A percentile compares a stretch with the other conserved stretches of the same genome.
phyloP scores from a whole-genome alignment of 2,888 invertebrate genomes.

The Pegoplata infirma region DNA sequence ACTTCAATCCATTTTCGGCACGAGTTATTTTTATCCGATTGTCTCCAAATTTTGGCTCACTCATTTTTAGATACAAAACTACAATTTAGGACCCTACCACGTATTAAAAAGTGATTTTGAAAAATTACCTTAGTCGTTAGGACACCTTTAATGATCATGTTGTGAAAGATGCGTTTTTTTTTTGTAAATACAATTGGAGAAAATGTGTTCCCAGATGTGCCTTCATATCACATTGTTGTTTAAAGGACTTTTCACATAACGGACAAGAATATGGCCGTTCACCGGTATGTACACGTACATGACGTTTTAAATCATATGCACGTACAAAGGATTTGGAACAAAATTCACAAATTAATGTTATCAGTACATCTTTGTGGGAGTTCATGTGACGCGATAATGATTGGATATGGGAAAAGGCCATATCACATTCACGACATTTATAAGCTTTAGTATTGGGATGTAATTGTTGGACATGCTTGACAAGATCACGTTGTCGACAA shows the following conservation, averaged over 20 bases:
- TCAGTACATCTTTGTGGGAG: constrained; percentile 37
- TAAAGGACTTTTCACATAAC: constrained; percentile 54
- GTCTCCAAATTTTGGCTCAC: too few relatives aligned
- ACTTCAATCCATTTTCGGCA: too few relatives aligned
- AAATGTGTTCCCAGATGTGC: not conserved
- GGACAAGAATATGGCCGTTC: constrained; percentile 61
- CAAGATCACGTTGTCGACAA: constrained; percentile 50
- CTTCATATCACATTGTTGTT: constrained; percentile 58
- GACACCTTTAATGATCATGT: too few relatives aligned
- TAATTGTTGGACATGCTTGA: constrained; percentile 48
- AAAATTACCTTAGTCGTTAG: too few relatives aligned
- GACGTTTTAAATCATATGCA: constrained; percentile 59
- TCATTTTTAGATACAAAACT: too few relatives aligned
- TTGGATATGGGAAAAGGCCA: constrained; percentile 60
- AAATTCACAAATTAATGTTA: constrained; percentile 43
- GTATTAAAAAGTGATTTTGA: too few relatives aligned
- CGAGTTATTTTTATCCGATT: too few relatives aligned
- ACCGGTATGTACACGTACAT: constrained; percentile 58
- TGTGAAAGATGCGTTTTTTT: too few relatives aligned
- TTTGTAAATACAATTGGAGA: constrained; percentile 61
- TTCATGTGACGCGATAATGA: constrained; percentile 64
- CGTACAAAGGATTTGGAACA: constrained; percentile 60
- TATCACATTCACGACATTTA: constrained; percentile 57
- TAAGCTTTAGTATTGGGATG: constrained; percentile 63
- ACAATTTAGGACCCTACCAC: too few relatives aligned